A percentile compares a stretch with the other conserved stretches of the same genome.
Conservation (phyloP, 1,140 invertebrate genomes). For the Paramacrobiotus metropolitanus region DNA sequence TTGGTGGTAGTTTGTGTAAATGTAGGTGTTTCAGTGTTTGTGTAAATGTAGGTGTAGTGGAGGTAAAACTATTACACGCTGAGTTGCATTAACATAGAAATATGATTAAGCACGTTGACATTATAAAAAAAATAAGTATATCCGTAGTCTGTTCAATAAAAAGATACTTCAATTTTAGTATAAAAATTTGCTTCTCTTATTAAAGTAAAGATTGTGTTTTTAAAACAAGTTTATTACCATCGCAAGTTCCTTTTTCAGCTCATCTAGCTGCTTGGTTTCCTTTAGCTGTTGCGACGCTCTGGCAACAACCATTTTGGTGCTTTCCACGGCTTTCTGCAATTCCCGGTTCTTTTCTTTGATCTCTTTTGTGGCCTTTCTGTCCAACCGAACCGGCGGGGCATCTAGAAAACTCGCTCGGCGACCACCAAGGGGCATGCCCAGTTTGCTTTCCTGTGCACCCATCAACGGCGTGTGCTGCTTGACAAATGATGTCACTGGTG, state of each 20-base stretch:
- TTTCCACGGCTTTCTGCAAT: background rate
- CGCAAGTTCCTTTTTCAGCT: background rate
- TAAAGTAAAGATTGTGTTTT: background rate
- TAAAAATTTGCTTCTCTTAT: background rate
- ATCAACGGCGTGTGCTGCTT: too few relatives aligned
- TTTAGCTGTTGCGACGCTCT: background rate
- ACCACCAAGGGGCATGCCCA: too few relatives aligned
- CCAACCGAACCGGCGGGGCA: background rate
- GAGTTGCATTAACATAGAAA: too few relatives aligned
- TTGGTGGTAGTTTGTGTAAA: background rate
- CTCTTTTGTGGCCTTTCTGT: background rate
- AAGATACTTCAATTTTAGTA: background rate
- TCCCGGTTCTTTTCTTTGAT: background rate
- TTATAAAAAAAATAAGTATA: too few relatives aligned
- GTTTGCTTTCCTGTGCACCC: too few relatives aligned
- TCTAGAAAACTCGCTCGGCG: background rate
- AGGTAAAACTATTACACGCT: too few relatives aligned
- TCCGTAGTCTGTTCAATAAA: too few relatives aligned
- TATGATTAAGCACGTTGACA: background rate
- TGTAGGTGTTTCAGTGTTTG: background rate
- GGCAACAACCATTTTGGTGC: background rate
- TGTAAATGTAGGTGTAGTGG: too few relatives aligned
- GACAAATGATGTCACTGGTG: too few relatives aligned
- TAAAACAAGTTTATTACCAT: background rate
- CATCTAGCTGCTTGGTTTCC: background rate